A percentile compares a stretch with the other conserved stretches of the same genome.
Conservation (phyloP, 2,113 vertebrate genomes). For the Vombatus ursinus region DNA sequence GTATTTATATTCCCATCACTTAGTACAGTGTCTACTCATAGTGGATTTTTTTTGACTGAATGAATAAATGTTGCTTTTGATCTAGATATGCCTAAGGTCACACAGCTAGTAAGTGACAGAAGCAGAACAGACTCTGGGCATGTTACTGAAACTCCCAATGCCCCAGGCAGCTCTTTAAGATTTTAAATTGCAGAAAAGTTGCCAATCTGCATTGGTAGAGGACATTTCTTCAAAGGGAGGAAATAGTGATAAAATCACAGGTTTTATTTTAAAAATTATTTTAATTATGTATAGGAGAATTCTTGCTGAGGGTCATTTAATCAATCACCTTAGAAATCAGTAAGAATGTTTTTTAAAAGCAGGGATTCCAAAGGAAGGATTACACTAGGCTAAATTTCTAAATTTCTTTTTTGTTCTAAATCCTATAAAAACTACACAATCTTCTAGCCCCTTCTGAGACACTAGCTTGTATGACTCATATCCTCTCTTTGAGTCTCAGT, state of each 20-base stretch:
- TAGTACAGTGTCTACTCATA: no score
- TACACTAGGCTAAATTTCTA: background rate
- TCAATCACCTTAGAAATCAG: background rate
- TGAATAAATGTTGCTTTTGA: no score
- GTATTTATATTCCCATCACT: no score
- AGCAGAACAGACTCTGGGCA: background rate
- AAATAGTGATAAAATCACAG: background rate
- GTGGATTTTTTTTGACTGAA: no score
- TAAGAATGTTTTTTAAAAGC: no score
- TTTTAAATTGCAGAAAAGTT: background rate
- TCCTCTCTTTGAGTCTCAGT: background rate
- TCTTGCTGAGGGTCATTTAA: background rate
- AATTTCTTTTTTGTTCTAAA: background rate
- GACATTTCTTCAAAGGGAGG: background rate
- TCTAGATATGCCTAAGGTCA: background rate
- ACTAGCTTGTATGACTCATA: background rate
- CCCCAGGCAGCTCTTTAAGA: background rate
- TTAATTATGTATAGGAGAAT: background rate
- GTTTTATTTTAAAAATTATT: background rate
- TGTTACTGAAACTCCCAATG: background rate
- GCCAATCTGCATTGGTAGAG: background rate
- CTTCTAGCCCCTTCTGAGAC: no score
- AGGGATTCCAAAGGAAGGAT: background rate
- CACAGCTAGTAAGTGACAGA: background rate
- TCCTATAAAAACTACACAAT: background rate